Conservation (phyloP, 1,140 invertebrate species). For the Spodoptera litura region DNA sequence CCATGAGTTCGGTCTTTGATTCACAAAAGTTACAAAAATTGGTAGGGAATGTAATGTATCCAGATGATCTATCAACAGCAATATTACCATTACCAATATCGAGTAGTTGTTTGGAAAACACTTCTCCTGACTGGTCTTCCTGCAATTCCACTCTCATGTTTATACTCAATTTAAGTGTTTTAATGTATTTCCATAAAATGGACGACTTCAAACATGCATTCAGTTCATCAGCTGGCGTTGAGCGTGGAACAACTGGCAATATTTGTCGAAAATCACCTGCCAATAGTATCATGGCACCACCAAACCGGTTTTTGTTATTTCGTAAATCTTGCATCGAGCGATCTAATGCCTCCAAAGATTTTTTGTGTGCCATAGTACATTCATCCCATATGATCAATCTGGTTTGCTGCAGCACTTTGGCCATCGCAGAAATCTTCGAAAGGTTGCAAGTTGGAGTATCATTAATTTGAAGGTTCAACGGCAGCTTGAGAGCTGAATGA, state of each 20-base stretch:
- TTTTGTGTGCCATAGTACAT: not conserved
- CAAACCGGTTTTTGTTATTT: not conserved
- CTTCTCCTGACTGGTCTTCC: too few species aligned
- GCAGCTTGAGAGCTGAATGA: conserved; percentile 45
- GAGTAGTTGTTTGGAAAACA: too few species aligned
- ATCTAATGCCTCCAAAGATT: not conserved
- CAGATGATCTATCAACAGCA: too few species aligned
- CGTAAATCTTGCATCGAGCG: not conserved
- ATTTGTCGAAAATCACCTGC: not conserved
- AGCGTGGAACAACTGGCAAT: not conserved
- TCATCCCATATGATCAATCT: not conserved
- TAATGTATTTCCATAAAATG: not conserved
- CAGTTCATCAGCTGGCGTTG: not conserved
- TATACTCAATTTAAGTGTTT: not conserved
- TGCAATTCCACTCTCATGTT: not conserved
- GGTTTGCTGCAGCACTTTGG: conserved; percentile 27
- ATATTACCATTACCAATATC: too few species aligned
- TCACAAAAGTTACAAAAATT: too few species aligned
- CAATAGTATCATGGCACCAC: not conserved
- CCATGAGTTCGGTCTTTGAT: too few species aligned
- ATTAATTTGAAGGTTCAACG: conserved; percentile 25
- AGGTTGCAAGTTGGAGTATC: conserved; percentile 35
- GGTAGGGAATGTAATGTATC: too few species aligned
- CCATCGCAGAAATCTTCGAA: conserved; percentile 23
- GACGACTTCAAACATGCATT: not conserved